Base-by-base conservation (phyloP, 2,888 invertebrate genomes). In the Epinotia bilunana region DNA sequence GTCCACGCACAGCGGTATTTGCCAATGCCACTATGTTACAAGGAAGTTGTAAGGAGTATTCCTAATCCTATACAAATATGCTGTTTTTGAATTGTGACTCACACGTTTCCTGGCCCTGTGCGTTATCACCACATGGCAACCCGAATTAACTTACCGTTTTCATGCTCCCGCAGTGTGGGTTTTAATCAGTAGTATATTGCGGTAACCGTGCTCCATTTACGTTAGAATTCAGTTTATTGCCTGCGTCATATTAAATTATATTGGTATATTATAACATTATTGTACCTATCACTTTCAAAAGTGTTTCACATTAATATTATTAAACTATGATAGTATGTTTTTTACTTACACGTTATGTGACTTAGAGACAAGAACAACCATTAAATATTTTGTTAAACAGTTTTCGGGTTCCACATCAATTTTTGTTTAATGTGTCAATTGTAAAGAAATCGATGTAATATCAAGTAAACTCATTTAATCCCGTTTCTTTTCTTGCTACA, bases 51-150 rank as follows among this genome's bases (percentile, higher is more conserved):
- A 68, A 20, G 58, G 23, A 43, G 16, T 1, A 58, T 18, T 16
- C 20, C 18, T 43, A 58, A 5, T 20, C 20, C 23, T 9, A 16
- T 20, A 57, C 16, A 58, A 43, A 16, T 68, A 43, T 58, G 39
- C 43, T 58, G 23, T 68, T 68, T 28, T 18, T 4, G 6, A 70
- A 28, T 9, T 6, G 18, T 9, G n/a, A 16, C 1, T 57, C 16
- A 16, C 0, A 5, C 68, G 43, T 70, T 70, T 61, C 57, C 57
- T 68, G 58, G 70, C 61, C 61, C 61, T 61, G 61, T 70, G 4
- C 12, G 60, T 61, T 70, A 69, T 69, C 70, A 70, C 43, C 61
- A 60, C 74, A 53, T 58, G 57, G 70, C 53, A 43, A 60, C 70
- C 74, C 60, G 33, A 58, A 70, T 63, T 65, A 46, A 33, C 60